Base-by-base conservation (phyloP, 2,888 invertebrate species). In the Meandrusa payeni region DNA sequence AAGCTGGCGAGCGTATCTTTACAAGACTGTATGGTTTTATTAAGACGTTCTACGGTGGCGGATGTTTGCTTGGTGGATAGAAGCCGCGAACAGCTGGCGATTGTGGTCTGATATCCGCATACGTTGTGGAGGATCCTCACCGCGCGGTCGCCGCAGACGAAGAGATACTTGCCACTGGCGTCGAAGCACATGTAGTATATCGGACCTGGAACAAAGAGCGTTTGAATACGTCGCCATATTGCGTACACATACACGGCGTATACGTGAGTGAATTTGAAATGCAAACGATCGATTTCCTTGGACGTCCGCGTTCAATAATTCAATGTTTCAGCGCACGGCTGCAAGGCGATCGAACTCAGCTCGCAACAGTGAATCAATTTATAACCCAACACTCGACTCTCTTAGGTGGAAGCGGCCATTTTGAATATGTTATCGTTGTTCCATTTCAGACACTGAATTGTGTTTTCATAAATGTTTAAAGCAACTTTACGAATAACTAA, bases 91-190 rank as follows among this genome's bases (percentile, higher is more conserved):
- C 85, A 85, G 51, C 76, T 79, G 10, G 58, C 70, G 43, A 80
- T 79, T 23, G 74, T 78, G 1, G 86, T 86, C 56, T 61, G 59
- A 53, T 79, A 82, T 0, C 86, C 86, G 69, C 85, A 85, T 5
- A 86, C 86, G 43, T 97, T 97, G 69, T 94, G 93, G 60, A 96
- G 92, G 37, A 97, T 90, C 24, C 94, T 89, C 5, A 97, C 91
- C 32, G 92, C 92, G 51, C 91, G 92, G 55, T 95, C 95, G 6
- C 95, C 95, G 41, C 93, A 89, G 0, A 92, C 91, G 52, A 94
- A 88, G 27, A 96, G 63, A 64, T 92, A 93, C 64, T 93, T 92
- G 11, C 94, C 93, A 47, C 91, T 89, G 2, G 93, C 89, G 66
- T 96, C 95, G 69, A 96, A 97, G 48, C 89, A 75, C 57, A 97